Base-by-base conservation (phyloP, 2,113 vertebrate genomes). In the Eulemur rufifrons region DNA sequence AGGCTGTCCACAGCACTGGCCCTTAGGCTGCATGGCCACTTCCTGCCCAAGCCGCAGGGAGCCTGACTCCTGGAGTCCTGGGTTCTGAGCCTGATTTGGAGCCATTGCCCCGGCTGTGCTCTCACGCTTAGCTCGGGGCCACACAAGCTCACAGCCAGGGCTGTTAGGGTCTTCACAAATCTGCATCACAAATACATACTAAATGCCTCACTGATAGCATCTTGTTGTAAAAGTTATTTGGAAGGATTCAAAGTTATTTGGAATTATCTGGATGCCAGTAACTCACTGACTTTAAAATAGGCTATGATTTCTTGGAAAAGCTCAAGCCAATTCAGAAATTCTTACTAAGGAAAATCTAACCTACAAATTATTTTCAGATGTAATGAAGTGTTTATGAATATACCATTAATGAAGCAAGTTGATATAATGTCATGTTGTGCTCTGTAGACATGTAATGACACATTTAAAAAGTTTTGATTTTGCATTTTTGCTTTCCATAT, bases 401-500 rank as follows among this genome's bases (percentile, higher is more conserved):
- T 1, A 68, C 45, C 37, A 13, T 50, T 50, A 88, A 52, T 0
- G 8, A 74, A 56, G 45, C 68, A 63, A 68, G 23, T 73, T 69
- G 64, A 91, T 37, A 20, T 69, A 63, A 63, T 63, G 29, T 52
- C 6, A 5, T 68, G 56, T 34, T 76, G 42, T 20, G 1, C 59
- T 91, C 92, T 77, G 39, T 92, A 52, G 52, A 52, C 52, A 71
- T 77, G 92, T 77, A 47, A 77, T 47, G 50, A 81, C 86, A 78
- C 11, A 59, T 73, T 56, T 21, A 54, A 69, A 37, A 69, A 69
- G 15, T 86, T 27, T 84, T 69, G 25, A 64, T n/a, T 61, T 91
- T 95, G n/a, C 29, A 68, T 42, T 47, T 81, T 95, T 78, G 39
- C 71, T 88, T 94, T 86, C 52, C 61, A 14, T 90, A 37, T 77